Evolutionary conservation across 2,888 invertebrate species (phyloP), one percentile per base, ranked within the genome.

Genomic region (Lasioglossum lativentre): DNA sequence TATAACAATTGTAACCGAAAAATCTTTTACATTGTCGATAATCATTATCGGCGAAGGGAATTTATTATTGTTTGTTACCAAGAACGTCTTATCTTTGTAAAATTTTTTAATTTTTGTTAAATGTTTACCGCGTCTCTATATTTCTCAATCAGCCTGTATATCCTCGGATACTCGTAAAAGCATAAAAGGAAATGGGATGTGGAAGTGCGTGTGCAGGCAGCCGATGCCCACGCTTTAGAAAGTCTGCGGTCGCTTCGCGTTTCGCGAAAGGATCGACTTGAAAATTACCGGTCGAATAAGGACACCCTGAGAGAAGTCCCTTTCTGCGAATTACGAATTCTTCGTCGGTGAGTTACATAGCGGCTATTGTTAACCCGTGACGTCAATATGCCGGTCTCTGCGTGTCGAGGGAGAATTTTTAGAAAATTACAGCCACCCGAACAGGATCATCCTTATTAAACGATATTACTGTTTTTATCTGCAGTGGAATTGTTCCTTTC

Each of bases 141-240:
- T 70, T 70, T 40, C 38, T 70, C n/a, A 70, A 70, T 70, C 70
- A 38, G 68, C 38, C 23, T 68, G 38, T 16, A 68, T 70, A n/a
- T 70, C 12, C 38, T 70, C 70, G 10, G 42, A 30, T 63, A 78
- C 76, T 75, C 30, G 73, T 80, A 38, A 63, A 81, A 80, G 77
- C 80, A 38, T 87, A 78, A 83, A 89, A 89, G 87, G 83, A 89
- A 86, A 82, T 56, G 63, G 63, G 63, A 70, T 80, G 76, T 82
- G 78, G 83, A 86, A 78, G 82, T 79, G 76, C 80, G 79, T 78
- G 74, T 71, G 75, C 81, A 76, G 72, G 74, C 56, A 78, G 68
- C 56, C 70, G 66, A 83, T 89, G 83, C 89, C 90, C 82, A 90
- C 90, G 78, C 85, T 85, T 89, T 90, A 89, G 90, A 90, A 90